Conservation (phyloP, 2,888 invertebrate genomes). For the Callyntrura guangdongensis region DNA sequence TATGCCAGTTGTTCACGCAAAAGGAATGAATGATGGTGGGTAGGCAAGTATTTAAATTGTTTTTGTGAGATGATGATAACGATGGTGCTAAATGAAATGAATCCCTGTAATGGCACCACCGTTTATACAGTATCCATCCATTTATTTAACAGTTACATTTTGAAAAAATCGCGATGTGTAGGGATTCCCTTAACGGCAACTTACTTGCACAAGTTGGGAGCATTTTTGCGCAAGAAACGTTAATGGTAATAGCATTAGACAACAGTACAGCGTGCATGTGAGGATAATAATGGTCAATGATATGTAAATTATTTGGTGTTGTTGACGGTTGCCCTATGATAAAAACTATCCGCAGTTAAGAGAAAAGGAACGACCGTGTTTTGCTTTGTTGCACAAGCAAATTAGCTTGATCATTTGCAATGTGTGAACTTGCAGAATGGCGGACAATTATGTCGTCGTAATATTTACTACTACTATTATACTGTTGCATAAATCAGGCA, state of each 20-base stretch:
- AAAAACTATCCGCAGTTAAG: neutral
- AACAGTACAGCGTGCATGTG: neutral
- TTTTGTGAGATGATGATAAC: constrained; percentile 20
- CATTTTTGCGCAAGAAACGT: constrained; percentile 42
- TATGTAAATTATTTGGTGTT: constrained; percentile 1
- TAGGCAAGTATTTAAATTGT: constrained; percentile 32
- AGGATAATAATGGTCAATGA: constrained; percentile 18
- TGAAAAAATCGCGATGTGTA: neutral
- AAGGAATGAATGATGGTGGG: constrained; percentile 33
- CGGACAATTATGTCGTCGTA: neutral
- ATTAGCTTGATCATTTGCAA: neutral
- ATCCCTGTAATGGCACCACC: constrained; percentile 23
- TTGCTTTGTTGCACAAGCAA: constrained; percentile 6
- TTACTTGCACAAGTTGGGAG: constrained; percentile 17
- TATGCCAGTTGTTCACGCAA: neutral
- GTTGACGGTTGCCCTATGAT: constrained; percentile 15
- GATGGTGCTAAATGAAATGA: constrained; percentile 48
- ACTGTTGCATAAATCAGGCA: neutral
- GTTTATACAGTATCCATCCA: constrained; percentile 27
- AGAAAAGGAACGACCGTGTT: neutral
- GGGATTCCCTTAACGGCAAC: constrained; percentile 27
- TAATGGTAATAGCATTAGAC: constrained; percentile 13
- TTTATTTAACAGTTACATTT: neutral
- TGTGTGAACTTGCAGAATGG: constrained; percentile 18
- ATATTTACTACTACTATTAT: neutral